Percentiles rank a stretch among this genome's conserved stretches.
Evolutionary conservation across 2,113 vertebrate species (phyloP).

Genomic region (Heteronetta atricapilla): DNA sequence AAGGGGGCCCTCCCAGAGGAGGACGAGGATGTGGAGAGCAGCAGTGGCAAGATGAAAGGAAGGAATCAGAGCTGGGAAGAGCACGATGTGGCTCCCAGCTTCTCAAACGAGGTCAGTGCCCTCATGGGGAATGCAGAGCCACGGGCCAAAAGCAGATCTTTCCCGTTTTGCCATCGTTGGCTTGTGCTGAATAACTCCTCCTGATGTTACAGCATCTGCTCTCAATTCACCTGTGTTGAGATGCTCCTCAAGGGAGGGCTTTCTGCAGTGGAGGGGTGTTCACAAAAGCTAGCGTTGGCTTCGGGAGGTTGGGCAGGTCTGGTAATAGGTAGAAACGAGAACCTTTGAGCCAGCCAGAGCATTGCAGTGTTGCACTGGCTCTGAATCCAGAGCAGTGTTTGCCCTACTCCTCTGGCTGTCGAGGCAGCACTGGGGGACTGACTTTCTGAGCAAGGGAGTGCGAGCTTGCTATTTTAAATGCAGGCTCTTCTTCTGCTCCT

Average conservation of each 20-base stretch:
- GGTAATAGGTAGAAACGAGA: not conserved
- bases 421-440: not conserved
- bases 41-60: constrained; percentile 79
- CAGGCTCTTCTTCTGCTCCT: not conserved
- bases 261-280: not conserved
- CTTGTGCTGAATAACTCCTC: not conserved
- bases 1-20: constrained; percentile 82
- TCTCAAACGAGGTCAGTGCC: constrained; percentile 85
- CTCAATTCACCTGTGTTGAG: not conserved
- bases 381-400: not conserved
- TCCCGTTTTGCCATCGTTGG: not conserved
- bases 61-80: constrained; percentile 89
- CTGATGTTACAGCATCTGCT: not conserved
- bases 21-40: constrained; percentile 81
- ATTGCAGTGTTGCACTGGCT: not conserved
- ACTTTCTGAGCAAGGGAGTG: accelerated
- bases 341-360: not conserved
- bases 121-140: not conserved
- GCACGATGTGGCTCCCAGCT: constrained; percentile 80
- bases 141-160: not conserved
- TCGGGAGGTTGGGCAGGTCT: not conserved
- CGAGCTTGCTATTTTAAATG: not conserved
- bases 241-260: not conserved
- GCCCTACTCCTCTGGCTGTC: not conserved
- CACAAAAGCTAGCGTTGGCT: not conserved